Evolutionary conservation across 2,797 vertebrate species (phyloP).

Genomic region (Melanotaenia nigrans): DNA sequence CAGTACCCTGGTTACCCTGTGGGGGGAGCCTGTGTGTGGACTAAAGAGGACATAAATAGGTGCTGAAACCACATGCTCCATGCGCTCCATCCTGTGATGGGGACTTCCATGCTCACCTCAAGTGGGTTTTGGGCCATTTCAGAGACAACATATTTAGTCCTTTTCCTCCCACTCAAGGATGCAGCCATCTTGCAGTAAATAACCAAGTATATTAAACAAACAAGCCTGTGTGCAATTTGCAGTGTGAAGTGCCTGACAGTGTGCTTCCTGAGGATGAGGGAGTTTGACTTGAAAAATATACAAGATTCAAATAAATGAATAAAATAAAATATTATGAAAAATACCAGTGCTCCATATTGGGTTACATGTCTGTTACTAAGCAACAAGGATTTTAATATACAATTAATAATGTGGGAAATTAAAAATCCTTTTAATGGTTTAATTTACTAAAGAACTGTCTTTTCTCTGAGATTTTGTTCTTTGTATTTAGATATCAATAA

Average conservation of each 20-base stretch:
- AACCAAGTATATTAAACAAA: slow-evolving; percentile 80
- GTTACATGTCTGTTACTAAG: slow-evolving; percentile 79
- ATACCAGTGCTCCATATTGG: slow-evolving; percentile 58
- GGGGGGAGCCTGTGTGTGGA: slow-evolving; percentile 78
- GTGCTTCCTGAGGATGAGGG: slow-evolving; percentile 70
- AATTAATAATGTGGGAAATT: slow-evolving; percentile 84
- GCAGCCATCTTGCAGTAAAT: slow-evolving; percentile 66
- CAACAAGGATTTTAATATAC: slow-evolving; percentile 81
- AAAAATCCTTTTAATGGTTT: slow-evolving; percentile 71
- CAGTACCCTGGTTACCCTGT: slow-evolving; percentile 72
- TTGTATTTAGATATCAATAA: slow-evolving; percentile 63
- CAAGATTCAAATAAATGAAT: slow-evolving; percentile 10
- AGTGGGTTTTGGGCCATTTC: slow-evolving; percentile 80
- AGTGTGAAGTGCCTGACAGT: slow-evolving; percentile 65
- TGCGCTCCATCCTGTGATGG: slow-evolving; percentile 54
- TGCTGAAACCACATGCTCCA: slow-evolving; percentile 64
- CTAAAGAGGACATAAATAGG: slow-evolving; percentile 57
- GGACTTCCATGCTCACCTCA: slow-evolving; percentile 81
- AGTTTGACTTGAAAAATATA: slow-evolving; percentile 80
- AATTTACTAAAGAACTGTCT: slow-evolving; percentile 69
- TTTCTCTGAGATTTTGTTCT: slow-evolving; percentile 32
- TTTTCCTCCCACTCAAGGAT: slow-evolving; percentile 77
- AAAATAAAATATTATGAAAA: slow-evolving; percentile 62
- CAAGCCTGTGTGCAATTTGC: slow-evolving; percentile 75
- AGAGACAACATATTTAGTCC: slow-evolving; percentile 76